phyloP scores from a whole-genome alignment of 2,113 vertebrate genomes.

The Pionites leucogaster region DNA sequence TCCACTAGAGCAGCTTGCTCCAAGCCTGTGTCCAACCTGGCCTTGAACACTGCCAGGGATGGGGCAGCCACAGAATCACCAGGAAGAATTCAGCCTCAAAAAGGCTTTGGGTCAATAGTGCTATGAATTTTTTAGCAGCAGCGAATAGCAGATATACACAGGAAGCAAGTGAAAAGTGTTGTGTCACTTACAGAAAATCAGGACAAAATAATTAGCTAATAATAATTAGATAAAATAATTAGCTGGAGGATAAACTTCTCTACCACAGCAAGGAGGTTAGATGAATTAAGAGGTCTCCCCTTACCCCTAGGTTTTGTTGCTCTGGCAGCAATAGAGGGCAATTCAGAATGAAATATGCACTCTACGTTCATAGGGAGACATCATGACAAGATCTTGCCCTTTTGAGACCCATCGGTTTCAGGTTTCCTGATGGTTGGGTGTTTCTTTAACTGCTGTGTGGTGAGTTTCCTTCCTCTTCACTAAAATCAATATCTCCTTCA shows the following conservation, averaged over 20 bases:
- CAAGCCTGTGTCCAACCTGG: no score
- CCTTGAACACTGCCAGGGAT: no score
- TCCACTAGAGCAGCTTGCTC: neutral
- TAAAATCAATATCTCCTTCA: neutral
- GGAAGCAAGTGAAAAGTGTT: neutral
- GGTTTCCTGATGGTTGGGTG: neutral
- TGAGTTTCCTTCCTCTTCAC: neutral
- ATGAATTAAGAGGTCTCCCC: neutral
- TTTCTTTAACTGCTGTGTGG: neutral
- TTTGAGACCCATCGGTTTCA: fast-evolving
- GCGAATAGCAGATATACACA: neutral
- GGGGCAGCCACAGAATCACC: no score
- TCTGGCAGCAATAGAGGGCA: neutral
- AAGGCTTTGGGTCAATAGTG: neutral
- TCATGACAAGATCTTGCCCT: neutral
- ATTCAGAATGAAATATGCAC: neutral
- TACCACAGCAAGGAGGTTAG: neutral
- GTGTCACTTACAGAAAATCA: neutral
- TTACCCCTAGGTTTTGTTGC: neutral
- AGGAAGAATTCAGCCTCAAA: neutral
- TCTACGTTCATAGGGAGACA: neutral
- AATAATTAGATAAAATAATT: neutral
- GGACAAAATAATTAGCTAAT: neutral
- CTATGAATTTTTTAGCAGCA: neutral
- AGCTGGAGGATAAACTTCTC: neutral